Base-by-base conservation (phyloP, 1,140 invertebrate species). In the Cyphomyrmex costatus region DNA sequence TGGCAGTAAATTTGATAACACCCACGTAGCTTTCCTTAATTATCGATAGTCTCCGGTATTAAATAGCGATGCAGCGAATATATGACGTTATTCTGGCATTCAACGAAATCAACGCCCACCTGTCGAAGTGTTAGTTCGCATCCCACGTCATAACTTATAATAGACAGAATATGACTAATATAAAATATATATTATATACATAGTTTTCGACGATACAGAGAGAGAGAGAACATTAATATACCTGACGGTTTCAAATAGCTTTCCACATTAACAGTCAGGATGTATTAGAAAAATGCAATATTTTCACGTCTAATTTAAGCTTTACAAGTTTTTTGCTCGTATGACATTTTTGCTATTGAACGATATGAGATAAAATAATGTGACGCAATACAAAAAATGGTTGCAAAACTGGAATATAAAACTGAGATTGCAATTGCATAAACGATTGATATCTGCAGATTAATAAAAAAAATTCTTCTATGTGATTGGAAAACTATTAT, bases 1-100 rank as follows among this genome's bases (percentile, higher is more conserved):
- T 36, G 14, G n/a, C 46, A 42, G 27, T 73, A 83, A 73, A 83
- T 74, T 83, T 46, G 24, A 83, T 83, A 60, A 58, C 79, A 74
- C 68, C 79, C 73, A 74, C 79, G 27, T 42, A 61, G 14, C 16
- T 56, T 70, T 46, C 65, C 53, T 49, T 74, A 74, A 83, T 83
- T 70, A 70, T 14, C 16, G 6, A 70, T 42, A 58, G 21, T 33
- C 63, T 58, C 33, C 6, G 30, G 10, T 56, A 68, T 68, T 58
- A 60, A 73, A 61, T n/a, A 56, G 56, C 21, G 27, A 82, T n/a
- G 4, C 1, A 16, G 3, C 27, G 19, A 70, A 51, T 19, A 19
- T n/a, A 4, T 7, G 24, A 16, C 21, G 19, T 73, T 82, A 14
- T 58, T 24, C 16, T n/a, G n/a, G n/a, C 21, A 49, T 73, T 73